Evolutionary conservation across 2,113 vertebrate species (phyloP).

Genomic region (Alethe diademata): DNA sequence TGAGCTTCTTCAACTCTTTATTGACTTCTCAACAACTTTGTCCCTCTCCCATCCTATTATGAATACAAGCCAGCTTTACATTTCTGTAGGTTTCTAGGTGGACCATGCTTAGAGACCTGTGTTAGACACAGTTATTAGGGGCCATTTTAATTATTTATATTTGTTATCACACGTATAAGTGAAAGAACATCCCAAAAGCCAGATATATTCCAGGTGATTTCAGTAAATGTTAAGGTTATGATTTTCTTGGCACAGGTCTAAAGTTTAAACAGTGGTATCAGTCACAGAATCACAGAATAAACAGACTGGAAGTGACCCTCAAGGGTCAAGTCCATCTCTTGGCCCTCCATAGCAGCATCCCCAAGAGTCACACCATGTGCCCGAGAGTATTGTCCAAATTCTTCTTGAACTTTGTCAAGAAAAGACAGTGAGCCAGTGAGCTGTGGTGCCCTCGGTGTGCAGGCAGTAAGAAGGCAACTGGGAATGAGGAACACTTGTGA

Average conservation of each 20-base stretch:
- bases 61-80: background rate
- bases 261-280: background rate
- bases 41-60: background rate
- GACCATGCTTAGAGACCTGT: background rate
- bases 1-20: background rate
- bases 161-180: background rate
- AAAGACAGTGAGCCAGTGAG: background rate
- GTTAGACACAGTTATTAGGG: background rate
- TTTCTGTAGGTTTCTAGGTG: background rate
- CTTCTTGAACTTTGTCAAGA: background rate
- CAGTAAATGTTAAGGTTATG: background rate
- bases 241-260: background rate
- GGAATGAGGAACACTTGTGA: background rate
- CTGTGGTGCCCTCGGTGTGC: background rate
- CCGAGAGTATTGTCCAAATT: accelerated
- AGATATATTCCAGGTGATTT: background rate
- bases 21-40: background rate
- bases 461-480: background rate
- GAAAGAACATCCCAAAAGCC: background rate
- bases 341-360: background rate
- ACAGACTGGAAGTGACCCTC: background rate
- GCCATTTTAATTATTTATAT: background rate
- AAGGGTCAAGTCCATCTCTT: background rate
- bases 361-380: background rate
- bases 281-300: background rate